Evolutionary conservation across 2,797 vertebrate genomes (phyloP), one percentile per base, ranked within the genome.

Genomic region (Galagoides demidoff): DNA sequence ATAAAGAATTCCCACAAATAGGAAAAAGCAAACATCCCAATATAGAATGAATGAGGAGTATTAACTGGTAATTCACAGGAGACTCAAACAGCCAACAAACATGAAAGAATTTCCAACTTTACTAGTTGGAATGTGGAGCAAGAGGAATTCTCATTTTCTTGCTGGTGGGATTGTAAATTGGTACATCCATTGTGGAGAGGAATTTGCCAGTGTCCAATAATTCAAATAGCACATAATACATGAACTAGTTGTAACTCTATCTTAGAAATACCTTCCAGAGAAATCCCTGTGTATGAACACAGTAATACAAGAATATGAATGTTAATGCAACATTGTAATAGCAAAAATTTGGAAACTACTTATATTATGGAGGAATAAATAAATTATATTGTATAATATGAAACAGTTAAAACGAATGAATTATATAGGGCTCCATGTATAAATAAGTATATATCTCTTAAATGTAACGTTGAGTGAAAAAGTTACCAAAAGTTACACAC

Each of bases 281-380:
- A 86, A 81, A 82, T 19, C 27, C 39, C 74, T 61, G 34, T 66
- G 39, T 66, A 64, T 22, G 73, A 74, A n/a, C 55, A 74, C 63
- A 87, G 74, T 52, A 52, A 88, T 49, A 52, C 61, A 71, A n/a
- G 71, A 83, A 52, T 74, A 29, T 59, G 37, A 93, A 71, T 70
- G 34, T 20, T 63, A 27, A 57, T 66, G 73, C 73, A 89, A 57
- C 55, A 57, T 20, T 92, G 16, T 57, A 45, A 64, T 3, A 63
- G 23, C 55, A 93, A 95, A 95, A 76, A 55, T 14, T 20, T 86
- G 52, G 63, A 83, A 90, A 70, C 20, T 74, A 76, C 16, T 92
- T 77, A 77, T 5, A 4, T 61, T 14, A 49, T 34, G 57, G 57
- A 43, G 43, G 31, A 83, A 61, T 68, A 43, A 23, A 57, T 57